These are phyloP conservation scores for Drosophila quasianomalipes DNA, from an alignment of 2,888 invertebrate species.

Conservation along the genomic window DNA sequence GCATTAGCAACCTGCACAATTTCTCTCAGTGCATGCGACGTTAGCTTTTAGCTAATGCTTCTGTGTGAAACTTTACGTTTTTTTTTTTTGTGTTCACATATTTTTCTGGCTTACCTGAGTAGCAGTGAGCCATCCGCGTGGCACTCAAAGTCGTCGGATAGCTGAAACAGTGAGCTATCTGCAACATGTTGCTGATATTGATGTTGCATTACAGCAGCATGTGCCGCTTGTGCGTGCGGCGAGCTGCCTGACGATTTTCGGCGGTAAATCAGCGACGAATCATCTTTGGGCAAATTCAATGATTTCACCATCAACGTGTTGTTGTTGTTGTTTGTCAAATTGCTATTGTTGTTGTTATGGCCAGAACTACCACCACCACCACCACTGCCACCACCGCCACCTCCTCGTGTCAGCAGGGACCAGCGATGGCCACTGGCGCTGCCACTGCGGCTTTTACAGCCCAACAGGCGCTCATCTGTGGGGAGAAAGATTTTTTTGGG, in stretches of 20 bases:
- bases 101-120: constrained; percentile 86
- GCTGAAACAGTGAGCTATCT: constrained; percentile 75
- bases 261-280: constrained; percentile 82
- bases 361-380: constrained; percentile 32
- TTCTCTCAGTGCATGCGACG: constrained; percentile 2
- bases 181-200: constrained; percentile 57
- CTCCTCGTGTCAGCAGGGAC: constrained; percentile 77
- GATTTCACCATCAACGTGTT: constrained; percentile 81
- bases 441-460: constrained; percentile 73
- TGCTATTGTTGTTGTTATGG: constrained; percentile 74
- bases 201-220: constrained; percentile 44
- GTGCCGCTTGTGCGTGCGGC: constrained; percentile 68
- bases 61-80: not conserved
- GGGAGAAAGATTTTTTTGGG: not conserved
- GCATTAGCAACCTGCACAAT: not conserved
- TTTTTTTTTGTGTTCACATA: not conserved
- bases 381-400: constrained; percentile 10
- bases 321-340: constrained; percentile 78
- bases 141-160: constrained; percentile 86
- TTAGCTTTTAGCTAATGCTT: no score
- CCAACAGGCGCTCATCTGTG: constrained; percentile 70
- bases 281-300: constrained; percentile 84
- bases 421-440: constrained; percentile 80
- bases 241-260: constrained; percentile 85
- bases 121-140: constrained; percentile 88